These are phyloP conservation scores for Eupeodes luniger DNA, from an alignment of 2,888 invertebrate species.

Conservation along the genomic window DNA sequence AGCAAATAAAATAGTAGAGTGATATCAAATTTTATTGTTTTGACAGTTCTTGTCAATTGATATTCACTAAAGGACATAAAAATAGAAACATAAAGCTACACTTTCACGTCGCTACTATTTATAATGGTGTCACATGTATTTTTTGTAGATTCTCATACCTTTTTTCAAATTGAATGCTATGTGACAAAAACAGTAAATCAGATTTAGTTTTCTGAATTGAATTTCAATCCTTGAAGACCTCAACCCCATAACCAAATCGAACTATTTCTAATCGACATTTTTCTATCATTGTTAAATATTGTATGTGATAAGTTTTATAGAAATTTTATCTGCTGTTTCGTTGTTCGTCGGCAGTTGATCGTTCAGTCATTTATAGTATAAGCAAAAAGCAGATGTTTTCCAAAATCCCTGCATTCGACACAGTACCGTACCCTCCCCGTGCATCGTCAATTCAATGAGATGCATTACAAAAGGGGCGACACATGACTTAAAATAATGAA, in stretches of 20 bases:
- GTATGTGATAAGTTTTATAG: slow-evolving; percentile 6
- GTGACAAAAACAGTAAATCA: too few species aligned
- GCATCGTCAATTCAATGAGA: neutral
- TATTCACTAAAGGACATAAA: too few species aligned
- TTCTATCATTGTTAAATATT: neutral
- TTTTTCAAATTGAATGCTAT: too few species aligned
- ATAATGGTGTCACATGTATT: too few species aligned
- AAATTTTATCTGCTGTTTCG: slow-evolving; percentile 10
- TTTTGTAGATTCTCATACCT: too few species aligned
- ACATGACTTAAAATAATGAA: slow-evolving; percentile 40
- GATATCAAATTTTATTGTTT: too few species aligned
- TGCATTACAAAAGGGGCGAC: slow-evolving; percentile 29
- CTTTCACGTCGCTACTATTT: too few species aligned
- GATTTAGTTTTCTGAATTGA: too few species aligned
- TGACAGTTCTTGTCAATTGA: too few species aligned
- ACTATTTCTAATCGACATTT: slow-evolving; percentile 18
- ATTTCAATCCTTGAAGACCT: too few species aligned
- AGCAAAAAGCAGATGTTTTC: slow-evolving; percentile 50
- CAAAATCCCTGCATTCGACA: slow-evolving; percentile 12
- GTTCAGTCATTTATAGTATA: neutral
- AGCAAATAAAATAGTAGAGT: too few species aligned
- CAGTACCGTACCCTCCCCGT: slow-evolving; percentile 2
- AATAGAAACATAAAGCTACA: too few species aligned
- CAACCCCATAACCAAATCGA: neutral
- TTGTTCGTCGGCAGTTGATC: neutral